Base-by-base conservation (phyloP, 2,797 vertebrate species). In the Bovichtus variegatus region DNA sequence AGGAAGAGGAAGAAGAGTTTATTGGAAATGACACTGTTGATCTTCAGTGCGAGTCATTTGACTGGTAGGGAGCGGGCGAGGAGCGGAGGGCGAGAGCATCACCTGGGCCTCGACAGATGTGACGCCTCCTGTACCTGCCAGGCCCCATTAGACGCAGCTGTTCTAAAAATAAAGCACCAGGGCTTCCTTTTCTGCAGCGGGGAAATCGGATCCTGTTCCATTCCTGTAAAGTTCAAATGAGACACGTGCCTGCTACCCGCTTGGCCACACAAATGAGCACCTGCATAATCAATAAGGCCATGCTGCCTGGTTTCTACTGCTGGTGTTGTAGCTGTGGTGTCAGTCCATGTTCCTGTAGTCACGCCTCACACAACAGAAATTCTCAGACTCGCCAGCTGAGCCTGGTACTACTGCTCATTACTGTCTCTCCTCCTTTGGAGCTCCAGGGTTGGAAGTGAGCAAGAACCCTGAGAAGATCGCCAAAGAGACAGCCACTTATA, bases 121-220 rank as follows among this genome's bases (percentile, higher is more conserved):
- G 93, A 93, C 82, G 86, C 93, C 93, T 94, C 93, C 94, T 95
- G 93, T 95, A 94, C 92, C 93, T 93, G 94, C 94, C 94, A 94
- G 91, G 92, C 91, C 89, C 94, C 92, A 94, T 94, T 94, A 95
- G 88, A 92, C 62, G 83, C 91, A 93, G 91, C 90, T 91, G 93
- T 82, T 92, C 92, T 93, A 95, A 95, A 94, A 94, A 95, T 94
- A 95, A 93, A 93, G 80, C 85, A 83, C 63, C 82, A 65, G 76
- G 85, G 81, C 88, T 87, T 87, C 83, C 85, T 90, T 86, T 88
- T 61, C 88, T 89, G 84, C 85, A 65, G 82, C 36, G 15, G 80
- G 84, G 83, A 91, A 88, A 87, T 94, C 85, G 72, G 81, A 88
- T 89, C 80, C 83, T 86, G 87, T 89, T 91, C 88, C 80, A 55